These are phyloP conservation scores for Laticauda laticaudata DNA, from an alignment of 2,113 vertebrate species.

Conservation along the genomic window DNA sequence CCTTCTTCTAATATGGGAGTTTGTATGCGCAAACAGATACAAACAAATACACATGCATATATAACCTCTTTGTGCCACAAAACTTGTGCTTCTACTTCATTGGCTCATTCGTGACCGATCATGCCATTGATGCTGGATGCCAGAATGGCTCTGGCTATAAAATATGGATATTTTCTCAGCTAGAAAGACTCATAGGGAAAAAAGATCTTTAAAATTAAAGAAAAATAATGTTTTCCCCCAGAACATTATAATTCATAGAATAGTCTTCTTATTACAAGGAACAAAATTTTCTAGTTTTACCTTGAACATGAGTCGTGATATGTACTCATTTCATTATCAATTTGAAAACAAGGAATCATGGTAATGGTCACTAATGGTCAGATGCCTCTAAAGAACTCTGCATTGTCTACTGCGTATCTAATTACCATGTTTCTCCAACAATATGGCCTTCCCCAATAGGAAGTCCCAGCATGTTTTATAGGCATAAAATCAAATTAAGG, in stretches of 20 bases:
- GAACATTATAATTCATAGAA: background rate
- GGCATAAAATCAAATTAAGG: no score
- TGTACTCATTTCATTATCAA: background rate
- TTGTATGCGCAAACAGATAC: background rate
- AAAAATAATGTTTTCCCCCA: background rate
- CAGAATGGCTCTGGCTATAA: background rate
- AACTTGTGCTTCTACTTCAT: background rate
- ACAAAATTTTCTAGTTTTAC: background rate
- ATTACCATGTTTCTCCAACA: no score
- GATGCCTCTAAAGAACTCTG: background rate
- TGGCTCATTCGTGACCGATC: background rate
- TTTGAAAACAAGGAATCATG: background rate
- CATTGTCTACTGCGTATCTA: background rate
- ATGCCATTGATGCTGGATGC: background rate
- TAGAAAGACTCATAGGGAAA: background rate
- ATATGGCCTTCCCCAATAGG: no score
- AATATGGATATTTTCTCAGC: background rate
- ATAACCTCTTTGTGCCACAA: background rate
- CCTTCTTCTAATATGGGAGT: background rate
- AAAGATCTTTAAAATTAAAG: background rate
- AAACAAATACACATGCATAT: background rate
- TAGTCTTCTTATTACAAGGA: background rate
- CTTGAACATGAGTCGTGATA: rapidly evolving
- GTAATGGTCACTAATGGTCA: background rate
- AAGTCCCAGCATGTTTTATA: no score